Evolutionary conservation across 1,140 invertebrate species (phyloP), one percentile per base, ranked within the genome.

Genomic region (Goniozus legneri): DNA sequence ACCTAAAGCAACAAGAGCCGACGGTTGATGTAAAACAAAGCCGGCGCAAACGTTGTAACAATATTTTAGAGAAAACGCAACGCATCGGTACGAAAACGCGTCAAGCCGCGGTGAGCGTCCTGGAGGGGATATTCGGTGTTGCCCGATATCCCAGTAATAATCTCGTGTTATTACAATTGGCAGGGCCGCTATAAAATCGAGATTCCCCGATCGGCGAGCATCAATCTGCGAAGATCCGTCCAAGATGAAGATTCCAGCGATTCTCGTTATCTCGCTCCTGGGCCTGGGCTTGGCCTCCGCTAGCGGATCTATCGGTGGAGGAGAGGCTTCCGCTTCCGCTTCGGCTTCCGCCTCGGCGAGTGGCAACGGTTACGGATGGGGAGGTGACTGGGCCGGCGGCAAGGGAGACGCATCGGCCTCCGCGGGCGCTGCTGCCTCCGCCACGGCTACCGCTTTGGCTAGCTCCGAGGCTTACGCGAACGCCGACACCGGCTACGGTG

Each of bases 161-260:
- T n/a, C n/a, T n/a, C n/a, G n/a, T 27, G 24, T 27, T 27, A 6
- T 27, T 4, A 27, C 24, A 27, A 27, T 27, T 27, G 24, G 24
- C 4, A 6, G 4, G 10, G 4, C 4, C 4, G 10, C 4, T 27
- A 27, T 27, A 27, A 6, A 27, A 6, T 27, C 4, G 24, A 10
- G 10, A 10, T 6, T 6, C 24, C 4, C 10, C 8, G 8, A 8
- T 14, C 14, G 14, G 22, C 22, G 14, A 38, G 32, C 33, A 51
- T 36, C 49, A 51, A 51, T 47, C 22, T 24, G 30, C 38, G n/a
- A 51, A 51, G 44, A 16, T 47, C 38, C 49, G 44, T 47, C 38
- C 15, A 51, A 41, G 22, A 51, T 51, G 49, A 51, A 51, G 49
- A 51, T 47, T 42, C 47, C 47, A 49, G 40, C 39, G 20, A 27